These are phyloP conservation scores for Tenthredo mesomela DNA, from an alignment of 2,888 invertebrate species.

Conservation along the genomic window DNA sequence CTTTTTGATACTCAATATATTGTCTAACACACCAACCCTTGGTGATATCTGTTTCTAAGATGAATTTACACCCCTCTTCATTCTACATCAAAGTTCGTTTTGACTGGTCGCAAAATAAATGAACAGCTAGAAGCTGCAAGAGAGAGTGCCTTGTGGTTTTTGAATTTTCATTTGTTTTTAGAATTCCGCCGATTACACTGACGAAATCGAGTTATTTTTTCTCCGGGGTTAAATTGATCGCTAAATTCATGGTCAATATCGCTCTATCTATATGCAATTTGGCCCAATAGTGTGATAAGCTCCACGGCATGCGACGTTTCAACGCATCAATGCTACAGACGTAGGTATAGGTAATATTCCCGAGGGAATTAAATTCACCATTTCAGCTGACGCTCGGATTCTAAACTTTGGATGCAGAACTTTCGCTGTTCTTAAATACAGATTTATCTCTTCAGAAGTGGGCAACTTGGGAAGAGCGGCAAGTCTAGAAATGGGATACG, in stretches of 20 bases:
- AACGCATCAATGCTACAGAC: not conserved
- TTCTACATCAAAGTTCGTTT: too few species aligned
- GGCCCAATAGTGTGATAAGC: not conserved
- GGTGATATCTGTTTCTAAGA: too few species aligned
- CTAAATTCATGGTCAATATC: not conserved
- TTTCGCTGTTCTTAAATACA: slow-evolving; percentile 20
- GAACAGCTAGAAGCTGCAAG: not conserved
- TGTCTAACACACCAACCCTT: too few species aligned
- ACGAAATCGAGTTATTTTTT: not conserved
- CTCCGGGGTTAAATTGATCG: not conserved
- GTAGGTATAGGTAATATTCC: not conserved
- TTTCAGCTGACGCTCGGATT: slow-evolving; percentile 31
- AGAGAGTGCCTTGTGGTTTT: not conserved
- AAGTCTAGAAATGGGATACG: slow-evolving; percentile 30
- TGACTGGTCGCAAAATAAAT: too few species aligned
- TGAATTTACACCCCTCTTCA: too few species aligned
- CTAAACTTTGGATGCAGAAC: slow-evolving; percentile 38
- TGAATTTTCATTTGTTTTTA: not conserved
- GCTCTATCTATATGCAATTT: not conserved
- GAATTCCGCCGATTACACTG: not conserved
- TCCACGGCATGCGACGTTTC: not conserved
- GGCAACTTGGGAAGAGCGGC: not conserved
- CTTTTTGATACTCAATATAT: too few species aligned
- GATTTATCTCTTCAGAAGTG: slow-evolving; percentile 30
- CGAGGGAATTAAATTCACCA: slow-evolving; percentile 16